These are phyloP conservation scores for Ptilonorhynchus violaceus DNA, from an alignment of 2,113 vertebrate species.

Conservation along the genomic window DNA sequence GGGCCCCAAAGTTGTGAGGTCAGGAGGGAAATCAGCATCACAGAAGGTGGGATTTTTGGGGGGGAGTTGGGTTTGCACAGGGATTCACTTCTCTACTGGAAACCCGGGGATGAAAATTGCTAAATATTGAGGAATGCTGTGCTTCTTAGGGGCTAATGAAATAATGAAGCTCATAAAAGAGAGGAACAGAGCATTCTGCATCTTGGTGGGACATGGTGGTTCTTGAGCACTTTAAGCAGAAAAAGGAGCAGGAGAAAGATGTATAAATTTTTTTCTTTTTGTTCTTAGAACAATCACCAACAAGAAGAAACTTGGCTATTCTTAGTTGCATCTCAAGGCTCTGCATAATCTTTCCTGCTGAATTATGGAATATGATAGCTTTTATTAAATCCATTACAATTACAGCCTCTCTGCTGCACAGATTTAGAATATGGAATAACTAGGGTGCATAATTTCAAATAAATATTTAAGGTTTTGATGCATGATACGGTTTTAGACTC, in stretches of 20 bases:
- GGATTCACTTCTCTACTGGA: background rate
- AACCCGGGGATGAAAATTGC: background rate
- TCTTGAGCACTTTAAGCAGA: background rate
- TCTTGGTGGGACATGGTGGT: background rate
- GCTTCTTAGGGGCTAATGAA: background rate
- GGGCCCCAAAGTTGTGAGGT: background rate
- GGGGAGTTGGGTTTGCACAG: background rate
- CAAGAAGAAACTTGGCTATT: constrained; percentile 64
- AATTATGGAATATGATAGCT: constrained; percentile 69
- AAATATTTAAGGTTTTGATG: constrained; percentile 79
- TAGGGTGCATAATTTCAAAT: constrained; percentile 77
- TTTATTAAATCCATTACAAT: constrained; percentile 71
- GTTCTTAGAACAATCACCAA: constrained; percentile 44
- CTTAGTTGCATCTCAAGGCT: constrained; percentile 65
- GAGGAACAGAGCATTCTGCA: background rate
- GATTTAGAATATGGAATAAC: constrained; percentile 75
- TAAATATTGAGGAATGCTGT: background rate
- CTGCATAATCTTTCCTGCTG: constrained; percentile 64
- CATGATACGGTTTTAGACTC: constrained; percentile 63
- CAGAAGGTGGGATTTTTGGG: too few species aligned
- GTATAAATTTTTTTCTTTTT: background rate
- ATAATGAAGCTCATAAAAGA: background rate
- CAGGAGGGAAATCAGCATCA: background rate
- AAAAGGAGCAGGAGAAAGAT: background rate
- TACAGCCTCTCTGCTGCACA: constrained; percentile 58